These are phyloP conservation scores for Miltochrista miniata DNA, from an alignment of 2,888 invertebrate genomes.

Conservation along the genomic window DNA sequence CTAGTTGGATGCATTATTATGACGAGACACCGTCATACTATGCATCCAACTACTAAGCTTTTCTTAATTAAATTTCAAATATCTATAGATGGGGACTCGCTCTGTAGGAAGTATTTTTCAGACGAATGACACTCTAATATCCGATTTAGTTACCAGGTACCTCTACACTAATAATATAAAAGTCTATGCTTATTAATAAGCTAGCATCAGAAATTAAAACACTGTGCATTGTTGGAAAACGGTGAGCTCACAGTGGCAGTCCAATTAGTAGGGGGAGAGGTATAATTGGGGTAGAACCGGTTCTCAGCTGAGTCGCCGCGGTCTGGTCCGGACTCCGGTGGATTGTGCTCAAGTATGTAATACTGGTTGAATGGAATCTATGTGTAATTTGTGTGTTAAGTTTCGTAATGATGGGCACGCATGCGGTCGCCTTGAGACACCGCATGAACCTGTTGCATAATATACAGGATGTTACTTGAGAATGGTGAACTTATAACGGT, in stretches of 20 bases:
- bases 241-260: slow-evolving; percentile 22
- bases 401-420: slow-evolving; percentile 11
- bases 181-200: too few species aligned
- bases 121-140: too few species aligned
- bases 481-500: too few species aligned
- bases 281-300: slow-evolving; percentile 67
- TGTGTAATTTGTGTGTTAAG: slow-evolving; percentile 6
- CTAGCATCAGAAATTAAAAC: background rate
- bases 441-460: background rate
- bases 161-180: too few species aligned
- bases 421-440: background rate
- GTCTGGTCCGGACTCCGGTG: slow-evolving; percentile 15
- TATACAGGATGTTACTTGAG: background rate
- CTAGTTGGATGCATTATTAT: too few species aligned
- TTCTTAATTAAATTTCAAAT: too few species aligned
- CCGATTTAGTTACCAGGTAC: too few species aligned
- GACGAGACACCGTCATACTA: too few species aligned
- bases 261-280: slow-evolving; percentile 59
- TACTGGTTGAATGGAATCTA: slow-evolving; percentile 8
- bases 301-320: slow-evolving; percentile 31
- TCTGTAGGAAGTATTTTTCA: too few species aligned
- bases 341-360: background rate
- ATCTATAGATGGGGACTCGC: too few species aligned
- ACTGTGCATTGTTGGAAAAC: slow-evolving; percentile 19
- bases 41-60: too few species aligned